phyloP scores from a whole-genome alignment of 2,888 invertebrate genomes.

The Clepsis dumicolana region DNA sequence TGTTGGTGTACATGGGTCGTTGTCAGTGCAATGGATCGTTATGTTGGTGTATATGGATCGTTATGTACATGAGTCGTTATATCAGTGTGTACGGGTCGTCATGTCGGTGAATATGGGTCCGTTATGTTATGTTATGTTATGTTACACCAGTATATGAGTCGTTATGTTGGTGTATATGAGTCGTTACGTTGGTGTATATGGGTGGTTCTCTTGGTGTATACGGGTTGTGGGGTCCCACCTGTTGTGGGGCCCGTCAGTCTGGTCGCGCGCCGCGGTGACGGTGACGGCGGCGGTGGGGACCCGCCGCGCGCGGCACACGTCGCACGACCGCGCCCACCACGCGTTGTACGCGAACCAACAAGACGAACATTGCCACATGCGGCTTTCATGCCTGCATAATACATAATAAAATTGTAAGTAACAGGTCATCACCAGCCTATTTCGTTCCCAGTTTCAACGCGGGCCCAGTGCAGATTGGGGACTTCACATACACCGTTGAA shows the following conservation, averaged over 20 bases:
- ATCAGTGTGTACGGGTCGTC: background rate
- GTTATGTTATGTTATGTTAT: too few species aligned
- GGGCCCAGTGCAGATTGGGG: too few species aligned
- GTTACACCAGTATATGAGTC: too few species aligned
- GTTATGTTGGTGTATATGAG: background rate
- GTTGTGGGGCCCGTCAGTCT: conserved; percentile 37
- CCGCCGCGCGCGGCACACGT: conserved; percentile 92
- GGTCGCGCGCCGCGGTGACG: conserved; percentile 79
- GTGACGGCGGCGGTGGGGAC: conserved; percentile 91
- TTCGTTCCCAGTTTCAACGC: too few species aligned
- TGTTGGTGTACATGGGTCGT: background rate
- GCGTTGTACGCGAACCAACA: conserved; percentile 96
- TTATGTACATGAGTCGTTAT: background rate
- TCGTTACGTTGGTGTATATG: background rate
- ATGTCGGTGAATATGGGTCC: too few species aligned
- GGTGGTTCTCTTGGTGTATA: background rate
- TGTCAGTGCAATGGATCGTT: background rate
- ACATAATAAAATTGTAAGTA: too few species aligned
- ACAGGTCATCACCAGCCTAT: too few species aligned
- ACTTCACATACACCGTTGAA: too few species aligned
- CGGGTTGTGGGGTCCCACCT: background rate
- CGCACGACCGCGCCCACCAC: conserved; percentile 92
- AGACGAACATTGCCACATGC: conserved; percentile 95
- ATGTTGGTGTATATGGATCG: background rate
- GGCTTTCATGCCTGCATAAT: conserved; percentile 70